Percentiles rank a stretch among this genome's conserved stretches.
These are phyloP conservation scores for Anaspis maculata DNA, from an alignment of 2,888 invertebrate genomes.

Conservation along the genomic window DNA sequence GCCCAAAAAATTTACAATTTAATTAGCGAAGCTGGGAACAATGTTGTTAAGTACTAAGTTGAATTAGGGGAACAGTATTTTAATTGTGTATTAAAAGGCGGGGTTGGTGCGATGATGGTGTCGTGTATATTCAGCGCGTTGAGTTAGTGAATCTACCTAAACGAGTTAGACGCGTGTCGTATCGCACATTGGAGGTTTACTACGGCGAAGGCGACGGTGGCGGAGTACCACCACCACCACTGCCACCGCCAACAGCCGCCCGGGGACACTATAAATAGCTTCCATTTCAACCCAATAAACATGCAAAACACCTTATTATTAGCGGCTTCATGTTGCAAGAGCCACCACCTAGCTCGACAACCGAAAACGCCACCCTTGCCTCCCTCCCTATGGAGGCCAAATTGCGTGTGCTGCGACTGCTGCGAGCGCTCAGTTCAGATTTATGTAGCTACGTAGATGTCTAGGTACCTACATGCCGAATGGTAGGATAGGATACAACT, in stretches of 20 bases:
- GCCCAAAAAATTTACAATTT: too few relatives aligned
- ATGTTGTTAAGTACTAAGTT: too few relatives aligned
- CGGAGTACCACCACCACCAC: constrained; percentile 9
- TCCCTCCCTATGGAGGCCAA: too few relatives aligned
- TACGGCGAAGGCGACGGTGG: constrained; percentile 14
- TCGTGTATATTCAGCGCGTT: constrained; percentile 7
- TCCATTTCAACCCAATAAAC: constrained; percentile 45
- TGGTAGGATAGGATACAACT: too few relatives aligned
- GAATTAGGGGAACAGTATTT: too few relatives aligned
- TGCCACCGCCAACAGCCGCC: constrained; percentile 34
- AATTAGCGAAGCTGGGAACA: too few relatives aligned
- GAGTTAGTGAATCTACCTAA: constrained; percentile 21
- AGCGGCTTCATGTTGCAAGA: constrained; percentile 15
- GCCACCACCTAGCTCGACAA: too few relatives aligned
- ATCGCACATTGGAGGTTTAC: constrained; percentile 16
- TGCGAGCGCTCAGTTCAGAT: too few relatives aligned
- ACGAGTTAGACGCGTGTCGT: constrained; percentile 32
- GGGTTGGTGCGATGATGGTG: constrained; percentile 9
- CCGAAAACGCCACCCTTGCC: too few relatives aligned
- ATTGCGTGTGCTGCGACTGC: too few relatives aligned
- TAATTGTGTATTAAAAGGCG: constrained; percentile 41
- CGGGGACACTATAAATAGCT: constrained; percentile 43
- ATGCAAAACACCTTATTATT: constrained; percentile 45
- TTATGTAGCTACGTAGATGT: too few relatives aligned
- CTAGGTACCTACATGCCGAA: too few relatives aligned